Conservation (phyloP, 1,140 invertebrate genomes). For the Planococcus citri region DNA sequence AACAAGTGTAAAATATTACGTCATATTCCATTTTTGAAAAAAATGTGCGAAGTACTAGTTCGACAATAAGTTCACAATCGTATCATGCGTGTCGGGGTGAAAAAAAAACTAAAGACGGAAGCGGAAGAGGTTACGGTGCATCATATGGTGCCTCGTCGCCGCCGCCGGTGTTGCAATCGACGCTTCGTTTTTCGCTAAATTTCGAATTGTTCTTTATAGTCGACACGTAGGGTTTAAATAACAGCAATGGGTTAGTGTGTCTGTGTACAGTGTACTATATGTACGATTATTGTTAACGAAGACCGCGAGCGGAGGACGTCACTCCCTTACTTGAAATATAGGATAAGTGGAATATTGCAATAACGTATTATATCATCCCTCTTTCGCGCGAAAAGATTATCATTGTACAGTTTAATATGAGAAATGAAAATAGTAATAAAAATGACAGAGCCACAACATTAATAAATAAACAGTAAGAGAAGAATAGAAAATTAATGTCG, state of each 20-base stretch:
- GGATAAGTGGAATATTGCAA: constrained; percentile 11
- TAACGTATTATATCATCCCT: constrained; percentile 19
- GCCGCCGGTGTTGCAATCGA: background rate
- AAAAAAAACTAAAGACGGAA: background rate
- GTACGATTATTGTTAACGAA: background rate
- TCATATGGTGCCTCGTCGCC: constrained; percentile 11
- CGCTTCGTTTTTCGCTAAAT: background rate
- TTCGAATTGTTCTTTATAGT: constrained; percentile 2
- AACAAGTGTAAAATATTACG: too few species aligned
- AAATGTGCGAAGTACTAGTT: too few species aligned
- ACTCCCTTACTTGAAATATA: constrained; percentile 4
- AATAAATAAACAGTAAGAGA: constrained; percentile 16
- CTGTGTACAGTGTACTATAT: too few species aligned
- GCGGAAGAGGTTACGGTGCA: constrained; percentile 12
- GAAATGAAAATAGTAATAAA: constrained; percentile 19
- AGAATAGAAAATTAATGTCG: constrained; percentile 9
- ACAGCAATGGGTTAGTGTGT: constrained; percentile 10
- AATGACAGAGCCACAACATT: constrained; percentile 20
- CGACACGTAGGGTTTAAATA: background rate
- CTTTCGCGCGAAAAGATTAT: background rate
- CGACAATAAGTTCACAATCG: background rate
- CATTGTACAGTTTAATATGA: constrained; percentile 15
- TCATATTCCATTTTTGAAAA: too few species aligned
- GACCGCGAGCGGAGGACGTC: background rate
- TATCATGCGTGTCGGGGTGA: background rate